These are phyloP conservation scores for Philaethria dido DNA, from an alignment of 2,888 invertebrate genomes.

Conservation along the genomic window DNA sequence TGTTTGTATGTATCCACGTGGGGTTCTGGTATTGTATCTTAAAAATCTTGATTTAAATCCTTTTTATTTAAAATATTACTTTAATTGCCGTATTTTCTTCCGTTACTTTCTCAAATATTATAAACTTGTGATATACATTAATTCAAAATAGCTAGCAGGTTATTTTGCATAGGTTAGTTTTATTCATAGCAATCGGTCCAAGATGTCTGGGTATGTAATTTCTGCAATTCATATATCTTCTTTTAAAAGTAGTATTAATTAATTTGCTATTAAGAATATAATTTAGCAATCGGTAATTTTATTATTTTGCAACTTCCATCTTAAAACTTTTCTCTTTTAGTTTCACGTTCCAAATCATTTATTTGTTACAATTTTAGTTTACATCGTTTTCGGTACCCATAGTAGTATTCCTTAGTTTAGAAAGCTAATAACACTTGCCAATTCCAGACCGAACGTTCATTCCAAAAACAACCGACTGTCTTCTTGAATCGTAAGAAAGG, in stretches of 20 bases:
- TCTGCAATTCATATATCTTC: not conserved
- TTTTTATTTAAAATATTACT: not conserved
- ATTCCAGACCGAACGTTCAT: conserved; percentile 97
- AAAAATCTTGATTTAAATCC: not conserved
- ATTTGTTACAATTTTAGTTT: not conserved
- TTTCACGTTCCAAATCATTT: not conserved
- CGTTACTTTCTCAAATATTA: not conserved
- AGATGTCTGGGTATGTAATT: conserved; percentile 17
- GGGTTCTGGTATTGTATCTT: conserved; percentile 27
- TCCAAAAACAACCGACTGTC: conserved; percentile 98
- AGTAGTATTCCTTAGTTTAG: conserved; percentile 35
- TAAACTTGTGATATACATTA: not conserved
- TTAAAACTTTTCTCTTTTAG: not conserved
- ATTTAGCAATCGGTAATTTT: not conserved
- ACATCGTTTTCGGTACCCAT: not conserved
- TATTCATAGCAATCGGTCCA: conserved; percentile 10
- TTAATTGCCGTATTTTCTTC: not conserved
- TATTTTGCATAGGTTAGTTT: conserved; percentile 28
- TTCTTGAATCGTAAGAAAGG: conserved; percentile 96
- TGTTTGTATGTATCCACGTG: conserved; percentile 36
- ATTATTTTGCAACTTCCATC: not conserved
- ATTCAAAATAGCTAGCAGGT: not conserved
- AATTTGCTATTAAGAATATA: not conserved
- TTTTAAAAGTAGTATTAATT: not conserved
- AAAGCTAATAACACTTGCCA: conserved; percentile 48